Percentiles rank a stretch among this genome's conserved stretches.
These are phyloP conservation scores for Chloebia gouldiae DNA, from an alignment of 2,113 vertebrate genomes.

Conservation along the genomic window DNA sequence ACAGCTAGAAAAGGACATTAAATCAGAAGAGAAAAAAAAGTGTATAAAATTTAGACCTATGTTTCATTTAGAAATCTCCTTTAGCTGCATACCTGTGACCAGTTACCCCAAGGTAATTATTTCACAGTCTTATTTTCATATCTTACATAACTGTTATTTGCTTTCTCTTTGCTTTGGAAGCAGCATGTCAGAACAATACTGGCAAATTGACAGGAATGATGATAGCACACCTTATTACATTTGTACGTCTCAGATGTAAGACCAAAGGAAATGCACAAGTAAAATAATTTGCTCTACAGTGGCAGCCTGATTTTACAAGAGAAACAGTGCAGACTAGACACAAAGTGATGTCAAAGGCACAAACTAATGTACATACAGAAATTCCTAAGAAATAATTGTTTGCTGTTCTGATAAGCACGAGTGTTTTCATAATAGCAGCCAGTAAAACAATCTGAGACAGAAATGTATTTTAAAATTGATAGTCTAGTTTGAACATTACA, in stretches of 20 bases:
- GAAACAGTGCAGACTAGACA: background rate
- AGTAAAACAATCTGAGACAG: background rate
- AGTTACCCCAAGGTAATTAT: background rate
- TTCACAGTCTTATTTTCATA: background rate
- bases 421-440: background rate
- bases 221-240: background rate
- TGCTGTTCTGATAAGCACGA: background rate
- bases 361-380: background rate
- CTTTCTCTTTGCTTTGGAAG: background rate
- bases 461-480: constrained; percentile 1
- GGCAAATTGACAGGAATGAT: background rate
- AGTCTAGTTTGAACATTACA: background rate
- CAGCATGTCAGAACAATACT: background rate
- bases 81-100: background rate
- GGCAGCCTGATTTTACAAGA: background rate
- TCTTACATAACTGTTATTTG: background rate
- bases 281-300: background rate
- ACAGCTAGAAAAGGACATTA: background rate
- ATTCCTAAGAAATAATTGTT: background rate
- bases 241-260: background rate
- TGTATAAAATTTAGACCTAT: background rate
- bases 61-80: background rate
- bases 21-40: background rate
- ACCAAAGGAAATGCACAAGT: background rate
- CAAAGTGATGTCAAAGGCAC: background rate